phyloP scores from a whole-genome alignment of 2,888 invertebrate species.

The Xylophagus ater region DNA sequence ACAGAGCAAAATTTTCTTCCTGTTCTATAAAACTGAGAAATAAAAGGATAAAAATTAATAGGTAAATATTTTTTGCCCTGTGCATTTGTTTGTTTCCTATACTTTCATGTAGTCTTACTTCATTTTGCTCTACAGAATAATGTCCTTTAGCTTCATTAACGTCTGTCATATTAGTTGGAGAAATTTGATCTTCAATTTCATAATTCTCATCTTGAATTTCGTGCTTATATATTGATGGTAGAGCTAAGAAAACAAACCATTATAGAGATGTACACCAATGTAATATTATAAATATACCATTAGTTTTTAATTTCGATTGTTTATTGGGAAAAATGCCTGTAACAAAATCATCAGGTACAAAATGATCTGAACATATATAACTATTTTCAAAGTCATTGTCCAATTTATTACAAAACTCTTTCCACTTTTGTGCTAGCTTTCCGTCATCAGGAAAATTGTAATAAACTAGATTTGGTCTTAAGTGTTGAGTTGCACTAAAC shows the following conservation, averaged over 20 bases:
- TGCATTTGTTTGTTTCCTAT: too few species aligned
- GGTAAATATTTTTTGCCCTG: not conserved
- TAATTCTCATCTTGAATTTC: conserved; percentile 1
- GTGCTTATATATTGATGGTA: conserved; percentile 11
- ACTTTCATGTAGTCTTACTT: too few species aligned
- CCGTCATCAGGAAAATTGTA: conserved; percentile 8
- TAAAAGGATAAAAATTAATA: too few species aligned
- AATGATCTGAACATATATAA: conserved; percentile 12
- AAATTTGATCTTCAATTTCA: not conserved
- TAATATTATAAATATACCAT: conserved; percentile 4
- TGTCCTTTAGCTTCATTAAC: too few species aligned
- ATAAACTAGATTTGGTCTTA: conserved; percentile 7
- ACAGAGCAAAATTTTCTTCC: not conserved
- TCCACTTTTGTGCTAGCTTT: conserved; percentile 4
- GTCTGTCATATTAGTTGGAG: too few species aligned
- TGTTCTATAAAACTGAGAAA: not conserved
- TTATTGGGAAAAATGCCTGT: not conserved
- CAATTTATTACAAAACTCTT: conserved; percentile 11
- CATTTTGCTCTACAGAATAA: too few species aligned
- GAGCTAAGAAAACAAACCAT: conserved; percentile 8
- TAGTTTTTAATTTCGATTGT: conserved; percentile 1
- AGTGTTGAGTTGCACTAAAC: not conserved
- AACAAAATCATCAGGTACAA: conserved; percentile 4
- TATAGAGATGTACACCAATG: not conserved
- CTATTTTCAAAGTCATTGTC: conserved; percentile 2